A percentile compares a stretch with the other conserved stretches of the same genome.
Evolutionary conservation across 2,113 vertebrate genomes (phyloP).

Genomic region (Neopipo cinnamomea): DNA sequence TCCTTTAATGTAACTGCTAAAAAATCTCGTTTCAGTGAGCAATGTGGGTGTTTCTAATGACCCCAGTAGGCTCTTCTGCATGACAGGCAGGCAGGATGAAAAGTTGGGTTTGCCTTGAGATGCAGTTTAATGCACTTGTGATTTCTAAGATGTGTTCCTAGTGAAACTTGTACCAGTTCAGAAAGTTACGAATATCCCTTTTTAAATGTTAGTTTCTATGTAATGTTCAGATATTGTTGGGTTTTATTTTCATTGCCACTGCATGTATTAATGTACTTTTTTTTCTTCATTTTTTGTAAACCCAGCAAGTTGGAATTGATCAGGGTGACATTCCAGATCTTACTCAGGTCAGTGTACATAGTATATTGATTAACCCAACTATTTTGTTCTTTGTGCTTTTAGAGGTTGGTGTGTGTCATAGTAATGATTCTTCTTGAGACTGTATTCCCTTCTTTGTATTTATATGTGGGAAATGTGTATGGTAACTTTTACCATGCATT

Average conservation of each 20-base stretch:
- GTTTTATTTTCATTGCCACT: slow-evolving; percentile 34
- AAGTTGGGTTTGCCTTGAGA: background rate
- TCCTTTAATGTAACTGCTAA: background rate
- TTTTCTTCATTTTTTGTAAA: slow-evolving; percentile 73
- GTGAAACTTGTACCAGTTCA: background rate
- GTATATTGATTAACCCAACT: slow-evolving; percentile 70
- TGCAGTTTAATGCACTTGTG: background rate
- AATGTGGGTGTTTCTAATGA: background rate
- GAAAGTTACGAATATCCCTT: background rate
- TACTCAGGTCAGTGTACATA: slow-evolving; percentile 89
- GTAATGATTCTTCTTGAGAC: background rate
- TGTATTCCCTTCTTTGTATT: background rate
- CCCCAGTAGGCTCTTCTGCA: background rate
- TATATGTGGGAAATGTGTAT: background rate
- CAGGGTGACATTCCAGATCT: slow-evolving; percentile 91
- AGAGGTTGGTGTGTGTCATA: background rate
- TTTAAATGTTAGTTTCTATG: background rate
- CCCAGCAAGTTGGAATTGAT: slow-evolving; percentile 94
- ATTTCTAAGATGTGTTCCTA: background rate
- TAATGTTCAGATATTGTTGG: background rate
- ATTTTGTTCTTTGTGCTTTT: slow-evolving; percentile 9
- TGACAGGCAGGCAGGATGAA: background rate
- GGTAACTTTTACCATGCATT: background rate
- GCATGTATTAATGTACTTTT: slow-evolving; percentile 50
- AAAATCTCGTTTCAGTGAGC: background rate